Conservation (phyloP, 2,113 vertebrate genomes). For the Myrmophylax atrothorax region DNA sequence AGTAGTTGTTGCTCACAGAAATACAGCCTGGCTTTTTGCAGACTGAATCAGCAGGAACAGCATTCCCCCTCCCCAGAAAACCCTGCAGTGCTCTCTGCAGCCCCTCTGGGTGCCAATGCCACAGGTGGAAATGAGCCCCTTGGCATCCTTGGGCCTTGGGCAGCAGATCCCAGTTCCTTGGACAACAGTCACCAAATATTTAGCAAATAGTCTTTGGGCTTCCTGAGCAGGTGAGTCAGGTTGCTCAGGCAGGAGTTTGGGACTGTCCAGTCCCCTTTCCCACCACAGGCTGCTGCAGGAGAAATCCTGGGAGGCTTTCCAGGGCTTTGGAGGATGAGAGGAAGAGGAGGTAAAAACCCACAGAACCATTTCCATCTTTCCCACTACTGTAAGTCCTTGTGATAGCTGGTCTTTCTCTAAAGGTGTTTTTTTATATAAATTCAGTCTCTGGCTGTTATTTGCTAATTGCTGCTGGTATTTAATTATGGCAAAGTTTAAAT, state of each 20-base stretch:
- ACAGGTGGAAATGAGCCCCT: neutral
- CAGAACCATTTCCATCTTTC: neutral
- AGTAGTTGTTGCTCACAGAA: neutral
- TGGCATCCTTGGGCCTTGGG: neutral
- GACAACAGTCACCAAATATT: neutral
- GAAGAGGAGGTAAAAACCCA: neutral
- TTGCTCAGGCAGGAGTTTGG: neutral
- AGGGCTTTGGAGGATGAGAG: neutral
- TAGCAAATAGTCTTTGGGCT: neutral
- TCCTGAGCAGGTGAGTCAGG: neutral
- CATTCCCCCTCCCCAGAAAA: neutral
- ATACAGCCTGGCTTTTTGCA: neutral
- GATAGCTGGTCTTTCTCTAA: neutral
- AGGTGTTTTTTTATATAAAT: neutral
- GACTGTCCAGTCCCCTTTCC: neutral
- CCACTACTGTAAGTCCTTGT: neutral
- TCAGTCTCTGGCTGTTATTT: neutral
- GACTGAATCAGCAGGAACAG: neutral
- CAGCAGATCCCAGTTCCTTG: neutral
- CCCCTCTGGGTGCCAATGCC: neutral
- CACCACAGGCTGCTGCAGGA: neutral
- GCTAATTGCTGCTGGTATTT: slow-evolving; percentile 23
- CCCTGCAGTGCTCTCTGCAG: neutral
- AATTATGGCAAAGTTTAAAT: neutral
- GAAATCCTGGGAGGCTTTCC: neutral